Base-by-base conservation (phyloP, 2,113 vertebrate genomes). In the Tachysurus vachellii region DNA sequence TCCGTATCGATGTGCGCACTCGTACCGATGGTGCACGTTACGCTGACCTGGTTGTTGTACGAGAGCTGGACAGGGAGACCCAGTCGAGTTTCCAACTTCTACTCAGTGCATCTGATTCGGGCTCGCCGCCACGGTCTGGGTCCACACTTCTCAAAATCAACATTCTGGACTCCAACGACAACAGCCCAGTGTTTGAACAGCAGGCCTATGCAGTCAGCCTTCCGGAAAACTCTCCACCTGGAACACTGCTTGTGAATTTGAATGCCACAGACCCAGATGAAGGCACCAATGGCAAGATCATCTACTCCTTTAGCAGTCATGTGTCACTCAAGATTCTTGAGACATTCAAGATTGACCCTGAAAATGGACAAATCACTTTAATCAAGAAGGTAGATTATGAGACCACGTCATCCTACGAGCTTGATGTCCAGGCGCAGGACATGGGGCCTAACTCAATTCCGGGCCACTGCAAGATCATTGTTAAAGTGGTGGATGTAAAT, bases 191-290 rank as follows among this genome's bases (percentile, higher is more conserved):
- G 6, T 99, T 99, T 82, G 96, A 97, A 16, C 95, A 96, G 50
- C 96, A 96, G 86, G 96, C 97, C 0, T 99, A 99, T 61, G 61
- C 96, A 10, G 96, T 99, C 36, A 94, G 95, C 31, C 92, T 99
- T 59, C 81, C 93, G 23, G 98, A 99, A 90, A 97, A 96, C 90
- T 96, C 97, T 0, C 96, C 96, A 0, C 23, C 96, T 8, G 98
- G 98, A 86, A 96, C 97, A 26, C 92, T 99, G 54, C 94, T 99
- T 4, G 94, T 99, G 53, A 97, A 99, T 87, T 94, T 99, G 86
- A 99, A 99, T 23, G 98, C 98, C 44, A 99, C 98, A 0, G 98
- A 99, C 88, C 97, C 98, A 89, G 98, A 99, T n/a, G 97, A 99
- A 93, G 98, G 98, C 90, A 97, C 95, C 80, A 99, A 99, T 59